Evolutionary conservation across 2,113 vertebrate species (phyloP).

Genomic region (Pagrus major): DNA sequence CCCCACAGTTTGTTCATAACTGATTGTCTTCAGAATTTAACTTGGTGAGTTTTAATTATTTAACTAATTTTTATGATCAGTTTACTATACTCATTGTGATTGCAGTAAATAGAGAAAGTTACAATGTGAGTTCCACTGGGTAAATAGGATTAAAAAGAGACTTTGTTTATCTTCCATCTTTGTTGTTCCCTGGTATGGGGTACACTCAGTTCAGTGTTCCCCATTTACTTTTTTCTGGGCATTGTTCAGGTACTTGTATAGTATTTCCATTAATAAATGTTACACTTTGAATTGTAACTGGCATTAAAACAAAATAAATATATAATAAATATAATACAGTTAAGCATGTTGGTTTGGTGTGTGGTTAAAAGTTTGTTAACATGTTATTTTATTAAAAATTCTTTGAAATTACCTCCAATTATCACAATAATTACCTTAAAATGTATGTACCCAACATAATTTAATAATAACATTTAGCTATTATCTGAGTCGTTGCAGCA

Average conservation of each 20-base stretch:
- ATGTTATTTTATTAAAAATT: too few species aligned
- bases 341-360: too few species aligned
- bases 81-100: not conserved
- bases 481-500: too few species aligned
- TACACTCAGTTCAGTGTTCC: not conserved
- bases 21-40: not conserved
- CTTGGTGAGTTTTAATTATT: not conserved
- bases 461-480: too few species aligned
- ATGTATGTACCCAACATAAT: too few species aligned
- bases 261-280: not conserved
- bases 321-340: not conserved
- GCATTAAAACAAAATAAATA: not conserved
- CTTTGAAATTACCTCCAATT: too few species aligned
- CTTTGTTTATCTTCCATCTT: too few species aligned
- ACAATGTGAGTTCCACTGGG: not conserved
- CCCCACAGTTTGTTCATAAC: not conserved
- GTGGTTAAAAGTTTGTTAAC: too few species aligned
- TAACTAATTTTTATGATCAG: not conserved
- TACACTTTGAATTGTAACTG: not conserved
- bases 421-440: too few species aligned
- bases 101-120: too few species aligned
- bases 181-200: too few species aligned
- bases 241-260: not conserved
- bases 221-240: not conserved
- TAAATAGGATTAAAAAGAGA: not conserved